Conservation (phyloP, 2,797 vertebrate genomes). For the Antennarius maculatus region DNA sequence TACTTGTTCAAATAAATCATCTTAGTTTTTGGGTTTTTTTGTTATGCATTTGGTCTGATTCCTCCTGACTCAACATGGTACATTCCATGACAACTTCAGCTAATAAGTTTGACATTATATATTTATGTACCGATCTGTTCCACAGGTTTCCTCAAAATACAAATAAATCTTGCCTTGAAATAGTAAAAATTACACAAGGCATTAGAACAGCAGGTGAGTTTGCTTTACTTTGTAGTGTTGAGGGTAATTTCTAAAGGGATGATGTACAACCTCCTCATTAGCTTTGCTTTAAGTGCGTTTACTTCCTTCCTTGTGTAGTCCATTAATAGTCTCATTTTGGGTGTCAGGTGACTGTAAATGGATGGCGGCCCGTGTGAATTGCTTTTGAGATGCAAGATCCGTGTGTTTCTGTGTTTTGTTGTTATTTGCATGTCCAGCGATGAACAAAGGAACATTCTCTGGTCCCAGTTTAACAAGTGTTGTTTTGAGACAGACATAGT, state of each 20-base stretch:
- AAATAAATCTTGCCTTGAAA: conserved; percentile 56
- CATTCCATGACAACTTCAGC: conserved; percentile 53
- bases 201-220: conserved; percentile 39
- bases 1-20: not conserved
- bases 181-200: conserved; percentile 55
- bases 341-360: conserved; percentile 31
- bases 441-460: conserved; percentile 55
- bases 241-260: conserved; percentile 60
- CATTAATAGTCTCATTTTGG: conserved; percentile 32
- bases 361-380: conserved; percentile 26
- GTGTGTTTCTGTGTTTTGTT: conserved; percentile 13
- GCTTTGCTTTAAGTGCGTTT: conserved; percentile 27
- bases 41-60: conserved; percentile 30
- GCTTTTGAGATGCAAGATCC: conserved; percentile 28
- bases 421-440: conserved; percentile 47
- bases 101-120: conserved; percentile 54
- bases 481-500: conserved; percentile 78
- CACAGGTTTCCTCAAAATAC: conserved; percentile 51
- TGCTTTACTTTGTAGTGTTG: conserved; percentile 62
- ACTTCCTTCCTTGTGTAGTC: conserved; percentile 45
- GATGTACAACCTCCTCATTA: conserved; percentile 55
- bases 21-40: conserved; percentile 10
- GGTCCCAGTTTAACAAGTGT: conserved; percentile 75
- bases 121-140: conserved; percentile 47
- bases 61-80: conserved; percentile 37